Evolutionary conservation across 2,888 invertebrate genomes (phyloP), one percentile per base, ranked within the genome.

Genomic region (Belgica antarctica): DNA sequence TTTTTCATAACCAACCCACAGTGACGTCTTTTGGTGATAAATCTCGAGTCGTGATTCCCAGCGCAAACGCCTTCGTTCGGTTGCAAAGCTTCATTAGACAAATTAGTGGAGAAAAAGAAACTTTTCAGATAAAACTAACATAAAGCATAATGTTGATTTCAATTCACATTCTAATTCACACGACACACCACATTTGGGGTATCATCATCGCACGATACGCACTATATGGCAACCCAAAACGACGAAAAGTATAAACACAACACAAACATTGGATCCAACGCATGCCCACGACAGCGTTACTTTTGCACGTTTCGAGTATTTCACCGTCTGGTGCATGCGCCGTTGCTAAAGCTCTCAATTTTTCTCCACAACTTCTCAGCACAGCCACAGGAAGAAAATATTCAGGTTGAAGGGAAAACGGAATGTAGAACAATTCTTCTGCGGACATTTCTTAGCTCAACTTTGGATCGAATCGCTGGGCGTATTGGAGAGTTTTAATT

Each of bases 371-470:
- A n/a, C n/a, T 52, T 52, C 52, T n/a, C 52, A n/a, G n/a, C n/a
- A 8, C 17, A 22, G n/a, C n/a, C 41, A n/a, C n/a, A 41, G 15
- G 41, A 41, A 41, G 41, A 41, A 15, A 41, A 41, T 24, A 34
- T 22, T 36, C 34, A 46, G 27, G 28, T 36, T 17, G 31, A n/a
- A 10, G 12, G 62, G 17, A 62, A 62, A 62, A 66, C 22, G n/a
- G n/a, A 52, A 52, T 52, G 52, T 52, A 47, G 28, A 28, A 27
- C 65, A 66, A 36, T 63, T 36, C 36, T 41, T 65, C n/a, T 25
- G 46, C 41, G 25, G 31, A 66, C 28, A 66, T 52, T 68, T 68
- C 68, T 68, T 34, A 68, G 57, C 52, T 68, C 68, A 47, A 57
- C 68, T 28, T 47, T 57, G 68, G 52, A 47, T 57, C 52, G 31